Evolutionary conservation across 2,797 vertebrate species (phyloP), one percentile per base, ranked within the genome.

Genomic region (Galagoides demidoff): DNA sequence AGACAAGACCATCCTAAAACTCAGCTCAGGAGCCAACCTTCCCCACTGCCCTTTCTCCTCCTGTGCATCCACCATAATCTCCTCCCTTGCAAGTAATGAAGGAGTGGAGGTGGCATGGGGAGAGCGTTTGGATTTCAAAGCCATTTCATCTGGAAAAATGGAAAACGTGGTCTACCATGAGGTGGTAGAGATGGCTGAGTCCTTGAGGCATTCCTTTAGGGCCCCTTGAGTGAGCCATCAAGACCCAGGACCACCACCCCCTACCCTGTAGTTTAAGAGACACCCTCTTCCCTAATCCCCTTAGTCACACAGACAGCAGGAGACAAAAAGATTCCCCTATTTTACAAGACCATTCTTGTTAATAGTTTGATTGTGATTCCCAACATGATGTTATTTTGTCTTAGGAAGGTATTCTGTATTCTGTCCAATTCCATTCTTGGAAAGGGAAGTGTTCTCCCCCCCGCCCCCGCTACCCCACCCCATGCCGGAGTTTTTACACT

Each of bases 321-420:
- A 55, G 64, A 96, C 57, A 92, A 97, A 97, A 61, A 57, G n/a
- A 55, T 22, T 95, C 92, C 96, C 96, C 97, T 96, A 87, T 98
- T 98, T 99, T 98, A 98, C 98, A 99, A 99, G 98, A 98, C 98
- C 98, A 99, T 98, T 99, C 99, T 98, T 98, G 98, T 95, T 99
- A 98, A 97, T 96, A 91, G 83, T 98, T 98, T 98, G 98, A 98
- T 98, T 98, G 98, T 96, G 86, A 97, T 98, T 98, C 98, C 97
- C 97, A 97, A 96, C 96, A 97, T 98, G 98, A 98, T 98, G 97
- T 98, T 98, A 98, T 98, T 99, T 98, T 98, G 98, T 98, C 98
- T 97, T 88, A 86, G 98, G 97, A 98, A 97, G 93, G 92, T 97
- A 92, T 92, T 96, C 96, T 94, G 97, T 97, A 92, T 92, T 96